Conservation (phyloP, 1,140 invertebrate species). For the Ceratosolen solmsi region DNA sequence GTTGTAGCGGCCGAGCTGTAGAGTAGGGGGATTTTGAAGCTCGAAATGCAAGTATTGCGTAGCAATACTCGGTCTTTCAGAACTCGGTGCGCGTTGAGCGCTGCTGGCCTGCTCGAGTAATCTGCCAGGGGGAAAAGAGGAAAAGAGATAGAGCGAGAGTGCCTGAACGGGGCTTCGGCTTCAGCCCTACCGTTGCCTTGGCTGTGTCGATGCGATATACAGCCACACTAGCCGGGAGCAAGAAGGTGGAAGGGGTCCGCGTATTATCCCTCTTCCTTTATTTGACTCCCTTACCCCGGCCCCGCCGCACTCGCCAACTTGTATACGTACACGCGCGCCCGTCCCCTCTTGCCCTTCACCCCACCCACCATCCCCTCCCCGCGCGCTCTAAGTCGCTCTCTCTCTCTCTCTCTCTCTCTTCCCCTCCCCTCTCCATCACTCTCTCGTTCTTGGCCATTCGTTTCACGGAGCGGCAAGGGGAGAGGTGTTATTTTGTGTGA, state of each 20-base stretch:
- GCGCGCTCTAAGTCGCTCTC: too few relatives aligned
- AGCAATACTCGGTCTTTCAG: too few relatives aligned
- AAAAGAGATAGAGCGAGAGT: not conserved
- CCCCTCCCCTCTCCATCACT: not conserved
- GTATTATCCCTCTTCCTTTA: conserved; percentile 67
- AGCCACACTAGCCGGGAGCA: not conserved
- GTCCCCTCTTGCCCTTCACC: too few relatives aligned
- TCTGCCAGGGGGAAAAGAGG: not conserved
- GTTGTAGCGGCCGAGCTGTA: not conserved
- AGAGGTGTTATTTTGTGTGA: conserved; percentile 71
- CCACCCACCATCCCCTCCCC: too few relatives aligned
- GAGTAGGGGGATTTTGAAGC: not conserved
- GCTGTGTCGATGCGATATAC: not conserved
- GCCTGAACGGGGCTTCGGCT: not conserved
- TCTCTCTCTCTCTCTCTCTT: conserved; percentile 21
- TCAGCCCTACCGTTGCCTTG: conserved; percentile 1
- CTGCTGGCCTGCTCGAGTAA: not conserved
- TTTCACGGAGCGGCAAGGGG: conserved; percentile 49
- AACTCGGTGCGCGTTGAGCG: not conserved
- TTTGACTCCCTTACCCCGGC: not conserved
- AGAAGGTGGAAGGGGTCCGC: conserved; percentile 54
- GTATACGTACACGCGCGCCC: too few relatives aligned
- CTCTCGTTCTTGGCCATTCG: not conserved
- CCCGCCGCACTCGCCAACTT: too few relatives aligned
- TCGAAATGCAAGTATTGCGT: not conserved